Evolutionary conservation across 2,797 vertebrate genomes (phyloP), one percentile per base, ranked within the genome.

Genomic region (Avahi laniger): DNA sequence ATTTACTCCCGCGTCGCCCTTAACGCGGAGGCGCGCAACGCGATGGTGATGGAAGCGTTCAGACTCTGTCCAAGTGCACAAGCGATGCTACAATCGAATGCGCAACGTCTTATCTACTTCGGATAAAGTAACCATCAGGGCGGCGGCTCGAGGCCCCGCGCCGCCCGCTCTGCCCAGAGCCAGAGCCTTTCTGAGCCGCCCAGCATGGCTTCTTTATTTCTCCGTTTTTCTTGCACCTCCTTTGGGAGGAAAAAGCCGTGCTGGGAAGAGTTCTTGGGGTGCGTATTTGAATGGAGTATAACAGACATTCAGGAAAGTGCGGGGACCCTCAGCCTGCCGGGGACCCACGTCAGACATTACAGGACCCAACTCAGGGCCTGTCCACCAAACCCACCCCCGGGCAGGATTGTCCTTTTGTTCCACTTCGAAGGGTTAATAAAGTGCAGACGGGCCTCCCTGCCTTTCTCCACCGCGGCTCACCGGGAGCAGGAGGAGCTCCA

Each of bases 41-140:
- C 83, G 78, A 52, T 94, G 93, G 96, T 75, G 67, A 97, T 7
- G 87, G 97, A 93, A 50, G 69, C 35, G 83, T 67, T 96, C 98
- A 87, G 97, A 72, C 69, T 88, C 81, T 65, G 84, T 96, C 97
- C 80, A 67, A 91, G 92, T 63, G 48, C 59, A 33, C 54, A 43
- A 92, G 92, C 43, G 96, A 94, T 93, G 96, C 96, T 59, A 33
- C 92, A 97, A 96, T 97, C 98, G 93, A 95, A 97, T 76, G 97
- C 89, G 38, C 87, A 48, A 94, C 50, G 96, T 75, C 97, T 97
- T 94, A 91, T 97, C 98, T 94, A 91, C 93, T 61, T 63, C 95
- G 94, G 97, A 97, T 96, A 97, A 97, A 97, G 92, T 48, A 79
- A 94, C 92, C 97, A 87, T 91, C 79, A 12, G 46, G 6, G 61